Evolutionary conservation across 2,113 vertebrate genomes (phyloP), one percentile per base, ranked within the genome.

Genomic region (Empidonax alnorum): DNA sequence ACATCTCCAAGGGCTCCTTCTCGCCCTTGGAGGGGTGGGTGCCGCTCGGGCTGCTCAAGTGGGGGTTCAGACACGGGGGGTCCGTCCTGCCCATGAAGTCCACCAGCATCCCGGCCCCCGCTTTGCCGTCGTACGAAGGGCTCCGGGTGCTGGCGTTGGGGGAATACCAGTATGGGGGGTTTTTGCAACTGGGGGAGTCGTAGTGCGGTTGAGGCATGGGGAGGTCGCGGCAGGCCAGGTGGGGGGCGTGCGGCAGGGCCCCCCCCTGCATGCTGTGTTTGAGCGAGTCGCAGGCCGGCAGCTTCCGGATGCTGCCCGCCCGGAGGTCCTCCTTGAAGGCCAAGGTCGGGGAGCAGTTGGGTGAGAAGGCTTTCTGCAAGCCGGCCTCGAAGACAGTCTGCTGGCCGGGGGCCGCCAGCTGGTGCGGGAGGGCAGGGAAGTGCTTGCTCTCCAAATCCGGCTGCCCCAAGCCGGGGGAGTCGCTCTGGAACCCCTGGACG

Each of bases 151-250:
- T 97, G 73, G 98, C 98, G 20, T 98, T 98, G 84, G 99, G 99
- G 46, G 99, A 99, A 76, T 99, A 99, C 99, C 99, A 99, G 74
- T 99, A 99, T 18, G 99, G 98, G 52, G 99, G 99, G 88, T 98
- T 98, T 98, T 99, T 99, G 98, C 99, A 99, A 81, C 99, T 99
- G 94, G 99, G 99, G 79, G 99, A 99, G 96, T 99, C 99, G 23
- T 99, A 99, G 98, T 99, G 99, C 18, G 99, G 97, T 92, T 99
- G 99, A 47, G 99, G 98, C 95, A 98, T 96, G 7, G 98, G 96
- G 94, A 99, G 98, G 93, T 99, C 99, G 72, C 98, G 99, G 98
- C 98, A 99, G 75, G 97, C 89, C 88, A 98, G 95, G 95, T 98
- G 98, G 3, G 97, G 89, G 46, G 97, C 94, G 2, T 98, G 98